Evolutionary conservation across 2,113 vertebrate species (phyloP).

Genomic region (Colaptes auratus): DNA sequence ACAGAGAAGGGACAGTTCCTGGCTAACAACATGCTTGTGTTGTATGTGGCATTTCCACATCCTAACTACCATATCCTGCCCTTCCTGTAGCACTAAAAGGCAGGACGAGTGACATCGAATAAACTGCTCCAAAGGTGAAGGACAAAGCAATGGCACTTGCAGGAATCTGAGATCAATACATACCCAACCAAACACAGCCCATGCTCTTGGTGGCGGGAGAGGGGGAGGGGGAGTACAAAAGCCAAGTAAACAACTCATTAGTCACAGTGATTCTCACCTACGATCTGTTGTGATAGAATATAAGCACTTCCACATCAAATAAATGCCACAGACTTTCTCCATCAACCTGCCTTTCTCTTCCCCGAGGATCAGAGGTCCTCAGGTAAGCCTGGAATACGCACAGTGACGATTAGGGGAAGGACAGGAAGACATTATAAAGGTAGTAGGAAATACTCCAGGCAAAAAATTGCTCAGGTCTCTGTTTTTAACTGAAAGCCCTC

Average conservation of each 20-base stretch:
- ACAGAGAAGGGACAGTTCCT: rapidly evolving
- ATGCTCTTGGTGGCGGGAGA: background rate
- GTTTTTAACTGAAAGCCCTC: background rate
- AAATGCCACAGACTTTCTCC: slow-evolving; percentile 12
- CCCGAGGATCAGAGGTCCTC: background rate
- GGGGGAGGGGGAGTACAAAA: background rate
- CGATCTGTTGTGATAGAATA: background rate
- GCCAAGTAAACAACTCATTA: slow-evolving; percentile 52
- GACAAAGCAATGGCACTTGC: slow-evolving; percentile 11
- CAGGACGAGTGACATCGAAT: background rate
- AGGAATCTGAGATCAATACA: slow-evolving; percentile 31
- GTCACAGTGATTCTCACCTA: slow-evolving; percentile 44
- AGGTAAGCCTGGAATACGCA: background rate
- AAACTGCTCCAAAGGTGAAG: background rate
- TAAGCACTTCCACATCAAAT: slow-evolving; percentile 46
- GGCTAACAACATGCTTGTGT: background rate
- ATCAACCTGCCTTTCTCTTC: background rate
- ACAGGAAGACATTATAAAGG: background rate
- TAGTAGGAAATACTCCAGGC: background rate
- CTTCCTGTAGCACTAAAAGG: background rate
- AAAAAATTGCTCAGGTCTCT: background rate
- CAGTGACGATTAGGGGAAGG: background rate
- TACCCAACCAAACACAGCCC: background rate
- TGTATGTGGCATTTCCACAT: background rate
- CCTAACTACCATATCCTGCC: background rate